A percentile compares a stretch with the other conserved stretches of the same genome.
phyloP scores from a whole-genome alignment of 2,888 invertebrate genomes.

The Rotaria sp. region DNA sequence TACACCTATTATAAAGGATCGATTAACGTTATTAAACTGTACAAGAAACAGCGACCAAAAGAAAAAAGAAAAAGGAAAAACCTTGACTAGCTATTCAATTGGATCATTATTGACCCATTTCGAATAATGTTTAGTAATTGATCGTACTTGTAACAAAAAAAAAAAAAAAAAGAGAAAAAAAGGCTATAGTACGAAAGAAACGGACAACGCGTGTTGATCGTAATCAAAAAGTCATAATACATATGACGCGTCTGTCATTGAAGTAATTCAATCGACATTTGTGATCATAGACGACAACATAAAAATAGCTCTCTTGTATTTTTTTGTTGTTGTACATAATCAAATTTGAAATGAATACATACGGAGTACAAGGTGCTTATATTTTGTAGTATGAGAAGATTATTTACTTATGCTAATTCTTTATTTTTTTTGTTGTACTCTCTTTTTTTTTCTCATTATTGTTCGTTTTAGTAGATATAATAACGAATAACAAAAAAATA shows the following conservation, averaged over 20 bases:
- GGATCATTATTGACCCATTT: not conserved
- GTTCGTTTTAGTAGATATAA: not conserved
- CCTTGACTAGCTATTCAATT: slow-evolving; percentile 1
- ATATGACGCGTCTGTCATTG: not conserved
- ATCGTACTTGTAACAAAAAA: not conserved
- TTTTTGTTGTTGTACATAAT: slow-evolving; percentile 12
- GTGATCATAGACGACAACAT: not conserved
- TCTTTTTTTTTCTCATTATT: not conserved
- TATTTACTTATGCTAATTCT: slow-evolving; percentile 11
- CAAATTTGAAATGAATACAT: not conserved
- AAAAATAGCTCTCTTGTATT: not conserved
- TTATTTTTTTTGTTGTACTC: not conserved
- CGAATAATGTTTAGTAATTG: not conserved
- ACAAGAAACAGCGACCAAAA: not conserved
- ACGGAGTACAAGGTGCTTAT: not conserved
- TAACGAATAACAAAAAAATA: not conserved
- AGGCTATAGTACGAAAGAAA: not conserved
- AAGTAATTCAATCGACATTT: slow-evolving; percentile 1
- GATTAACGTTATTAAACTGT: not conserved
- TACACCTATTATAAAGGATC: not conserved
- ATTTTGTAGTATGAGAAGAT: not conserved
- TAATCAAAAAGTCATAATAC: not conserved
- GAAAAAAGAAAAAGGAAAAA: not conserved
- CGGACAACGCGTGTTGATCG: not conserved
- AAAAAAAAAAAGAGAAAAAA: not conserved